Conservation (phyloP, 2,888 invertebrate genomes). For the Andrena camellia region DNA sequence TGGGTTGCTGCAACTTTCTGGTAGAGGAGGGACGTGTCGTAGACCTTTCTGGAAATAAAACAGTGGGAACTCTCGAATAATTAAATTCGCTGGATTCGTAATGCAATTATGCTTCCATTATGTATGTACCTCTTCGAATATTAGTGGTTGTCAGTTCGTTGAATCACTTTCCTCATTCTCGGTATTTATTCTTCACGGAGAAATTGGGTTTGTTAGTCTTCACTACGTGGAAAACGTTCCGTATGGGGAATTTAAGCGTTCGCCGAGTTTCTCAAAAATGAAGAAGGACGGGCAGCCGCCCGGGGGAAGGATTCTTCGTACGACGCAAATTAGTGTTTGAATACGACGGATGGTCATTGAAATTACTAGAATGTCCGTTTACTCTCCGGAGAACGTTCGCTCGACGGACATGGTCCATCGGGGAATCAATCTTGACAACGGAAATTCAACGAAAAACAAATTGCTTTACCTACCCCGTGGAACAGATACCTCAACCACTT, state of each 20-base stretch:
- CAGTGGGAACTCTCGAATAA: not conserved
- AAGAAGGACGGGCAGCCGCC: slow-evolving; percentile 40
- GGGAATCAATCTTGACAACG: slow-evolving; percentile 81
- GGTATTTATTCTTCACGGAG: no score
- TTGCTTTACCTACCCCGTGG: slow-evolving; percentile 56
- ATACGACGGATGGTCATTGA: slow-evolving; percentile 79
- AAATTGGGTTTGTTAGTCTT: no score
- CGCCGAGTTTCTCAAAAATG: slow-evolving; percentile 30
- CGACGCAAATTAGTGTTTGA: slow-evolving; percentile 74
- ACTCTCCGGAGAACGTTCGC: slow-evolving; percentile 51
- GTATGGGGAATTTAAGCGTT: not conserved
- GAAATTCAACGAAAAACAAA: slow-evolving; percentile 81
- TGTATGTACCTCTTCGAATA: no score
- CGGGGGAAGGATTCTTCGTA: slow-evolving; percentile 56
- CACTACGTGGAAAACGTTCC: no score
- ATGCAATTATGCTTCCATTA: no score
- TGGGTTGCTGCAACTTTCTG: not conserved
- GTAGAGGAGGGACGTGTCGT: not conserved
- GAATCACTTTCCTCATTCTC: no score
- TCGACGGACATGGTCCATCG: slow-evolving; percentile 71
- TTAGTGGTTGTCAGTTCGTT: no score
- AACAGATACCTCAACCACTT: slow-evolving; percentile 27
- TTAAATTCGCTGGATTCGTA: no score
- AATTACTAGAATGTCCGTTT: slow-evolving; percentile 77
- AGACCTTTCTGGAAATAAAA: not conserved